Evolutionary conservation across 2,113 vertebrate species (phyloP), one percentile per base, ranked within the genome.

Genomic region (Vireo altiloquus): DNA sequence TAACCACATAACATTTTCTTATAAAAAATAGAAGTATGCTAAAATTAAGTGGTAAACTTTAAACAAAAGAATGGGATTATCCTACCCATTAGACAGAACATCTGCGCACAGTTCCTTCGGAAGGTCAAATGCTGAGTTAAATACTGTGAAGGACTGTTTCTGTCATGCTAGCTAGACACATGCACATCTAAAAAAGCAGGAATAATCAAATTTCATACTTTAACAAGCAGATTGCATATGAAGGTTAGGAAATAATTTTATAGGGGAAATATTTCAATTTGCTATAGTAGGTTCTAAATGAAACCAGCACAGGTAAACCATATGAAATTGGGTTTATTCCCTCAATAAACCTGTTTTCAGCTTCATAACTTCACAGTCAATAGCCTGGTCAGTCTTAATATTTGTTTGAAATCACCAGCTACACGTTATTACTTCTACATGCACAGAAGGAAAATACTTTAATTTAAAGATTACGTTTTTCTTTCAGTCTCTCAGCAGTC

Each of bases 51-150:
- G 66, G 8, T 4, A 50, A 39, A 68, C 49, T 53, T 83, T 84
- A 59, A 91, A 89, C 37, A 52, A 89, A 91, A 66, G 6, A 63
- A 63, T 37, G 15, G 10, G 17, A 50, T 66, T 89, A 64, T 44
- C 25, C 56, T 90, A 35, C 13, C 5, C n/a, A n/a, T 30, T 87
- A 27, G 22, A 77, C 9, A 69, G n/a, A 93, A 75, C 39, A 69
- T 92, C 71, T 78, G 56, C 54, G 39, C 39, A 72, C 39, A 72
- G 30, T 56, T 91, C 70, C 33, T 93, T 66, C 16, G 5, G 42
- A 89, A 96, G 84, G 90, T 91, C 79, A 91, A 65, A 93, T 27
- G 10, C 31, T 75, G 80, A 80, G 39, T 75, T 87, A 95, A 89
- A 76, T 77, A 65, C 52, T 90, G 47, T 85, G 71, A 92, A 92